phyloP scores from a whole-genome alignment of 2,797 vertebrate species.

The Sarcoramphus papa region DNA sequence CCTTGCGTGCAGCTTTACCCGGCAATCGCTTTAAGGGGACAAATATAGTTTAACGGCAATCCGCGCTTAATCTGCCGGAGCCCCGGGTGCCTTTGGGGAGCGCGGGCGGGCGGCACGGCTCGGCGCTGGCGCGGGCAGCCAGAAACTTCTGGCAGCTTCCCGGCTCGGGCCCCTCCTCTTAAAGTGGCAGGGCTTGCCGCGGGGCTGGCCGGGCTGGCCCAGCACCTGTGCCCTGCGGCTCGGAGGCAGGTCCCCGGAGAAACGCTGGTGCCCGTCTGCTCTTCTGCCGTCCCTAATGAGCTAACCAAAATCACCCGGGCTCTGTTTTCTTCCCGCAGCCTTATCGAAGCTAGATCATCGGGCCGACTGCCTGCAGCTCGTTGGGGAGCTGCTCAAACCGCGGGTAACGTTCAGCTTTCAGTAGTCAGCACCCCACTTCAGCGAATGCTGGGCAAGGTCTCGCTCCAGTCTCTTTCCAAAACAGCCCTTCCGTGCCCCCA shows the following conservation, averaged over 20 bases:
- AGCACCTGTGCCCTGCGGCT: background rate
- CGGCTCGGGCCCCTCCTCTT: background rate
- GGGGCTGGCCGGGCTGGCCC: background rate
- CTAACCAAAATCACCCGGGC: accelerated
- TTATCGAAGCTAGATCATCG: accelerated
- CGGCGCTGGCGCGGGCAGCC: background rate
- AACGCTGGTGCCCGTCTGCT: accelerated
- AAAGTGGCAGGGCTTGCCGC: background rate
- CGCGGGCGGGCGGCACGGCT: background rate
- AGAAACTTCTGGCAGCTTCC: slow-evolving; percentile 53
- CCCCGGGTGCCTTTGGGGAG: background rate
- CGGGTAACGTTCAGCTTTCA: background rate
- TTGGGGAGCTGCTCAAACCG: background rate
- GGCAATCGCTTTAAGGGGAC: slow-evolving; percentile 38
- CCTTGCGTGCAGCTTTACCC: background rate
- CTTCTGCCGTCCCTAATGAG: accelerated
- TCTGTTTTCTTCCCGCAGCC: accelerated
- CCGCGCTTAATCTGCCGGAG: background rate
- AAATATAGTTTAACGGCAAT: slow-evolving; percentile 1
- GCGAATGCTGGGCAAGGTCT: background rate
- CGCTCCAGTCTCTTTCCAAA: accelerated
- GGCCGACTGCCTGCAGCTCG: background rate
- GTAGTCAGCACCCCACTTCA: accelerated
- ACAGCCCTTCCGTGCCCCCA: background rate
- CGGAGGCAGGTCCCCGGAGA: background rate